phyloP scores from a whole-genome alignment of 2,888 invertebrate species.

The Sinelater perroti region DNA sequence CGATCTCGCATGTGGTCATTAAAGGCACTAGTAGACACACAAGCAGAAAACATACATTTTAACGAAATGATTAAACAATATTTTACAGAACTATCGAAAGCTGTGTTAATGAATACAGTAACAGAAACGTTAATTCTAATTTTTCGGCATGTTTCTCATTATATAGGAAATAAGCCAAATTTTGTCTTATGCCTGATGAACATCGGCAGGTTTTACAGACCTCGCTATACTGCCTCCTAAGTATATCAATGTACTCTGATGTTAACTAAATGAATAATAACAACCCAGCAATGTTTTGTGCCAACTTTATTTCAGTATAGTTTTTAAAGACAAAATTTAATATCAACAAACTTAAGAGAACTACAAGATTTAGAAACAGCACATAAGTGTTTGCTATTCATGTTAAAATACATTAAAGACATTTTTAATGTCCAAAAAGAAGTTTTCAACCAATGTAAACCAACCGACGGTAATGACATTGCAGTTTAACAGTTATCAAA shows the following conservation, averaged over 20 bases:
- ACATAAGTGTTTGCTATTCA: conserved; percentile 88
- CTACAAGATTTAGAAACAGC: conserved; percentile 92
- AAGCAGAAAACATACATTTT: conserved; percentile 67
- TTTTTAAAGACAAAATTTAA: conserved; percentile 69
- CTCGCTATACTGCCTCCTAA: conserved; percentile 84
- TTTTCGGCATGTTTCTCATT: conserved; percentile 88
- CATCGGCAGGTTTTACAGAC: conserved; percentile 92
- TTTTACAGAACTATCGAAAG: conserved; percentile 94
- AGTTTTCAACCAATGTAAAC: conserved; percentile 76
- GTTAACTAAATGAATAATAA: conserved; percentile 95
- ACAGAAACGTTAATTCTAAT: conserved; percentile 95
- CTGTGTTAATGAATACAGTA: conserved; percentile 90
- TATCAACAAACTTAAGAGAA: conserved; percentile 89
- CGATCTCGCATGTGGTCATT: conserved; percentile 90
- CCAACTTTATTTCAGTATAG: conserved; percentile 85
- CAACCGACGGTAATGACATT: conserved; percentile 88
- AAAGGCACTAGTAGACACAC: conserved; percentile 78
- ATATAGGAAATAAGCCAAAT: conserved; percentile 85
- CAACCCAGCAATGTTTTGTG: conserved; percentile 93
- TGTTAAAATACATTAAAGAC: conserved; percentile 80
- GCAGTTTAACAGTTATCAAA: conserved; percentile 85
- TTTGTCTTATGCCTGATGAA: conserved; percentile 92
- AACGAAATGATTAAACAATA: conserved; percentile 95
- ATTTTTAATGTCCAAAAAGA: conserved; percentile 77
- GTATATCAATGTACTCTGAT: conserved; percentile 75